phyloP scores from a whole-genome alignment of 37 sponge, comb jelly and placozoan species.

The Spongilla lacustris region DNA sequence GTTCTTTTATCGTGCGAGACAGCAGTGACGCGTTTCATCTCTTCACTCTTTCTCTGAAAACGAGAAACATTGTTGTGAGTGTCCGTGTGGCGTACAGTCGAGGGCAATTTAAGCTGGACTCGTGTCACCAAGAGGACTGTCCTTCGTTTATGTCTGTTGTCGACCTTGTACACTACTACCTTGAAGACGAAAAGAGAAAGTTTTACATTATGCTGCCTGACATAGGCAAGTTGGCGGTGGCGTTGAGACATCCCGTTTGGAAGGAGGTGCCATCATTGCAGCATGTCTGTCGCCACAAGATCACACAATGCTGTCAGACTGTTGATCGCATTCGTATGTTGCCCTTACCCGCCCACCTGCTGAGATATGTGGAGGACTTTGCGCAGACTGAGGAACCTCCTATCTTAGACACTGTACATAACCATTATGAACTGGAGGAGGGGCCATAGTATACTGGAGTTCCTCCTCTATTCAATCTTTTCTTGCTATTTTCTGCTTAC shows the following conservation, averaged over 20 bases:
- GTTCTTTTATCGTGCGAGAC: conserved; percentile 90
- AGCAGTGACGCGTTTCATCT: conserved; percentile 86
- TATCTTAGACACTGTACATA: background rate
- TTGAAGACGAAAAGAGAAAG: conserved; percentile 34
- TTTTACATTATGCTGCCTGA: conserved; percentile 75
- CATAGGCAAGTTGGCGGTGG: conserved; percentile 69
- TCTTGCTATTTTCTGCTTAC: background rate
- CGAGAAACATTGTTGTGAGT: conserved; percentile 67
- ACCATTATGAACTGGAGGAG: background rate
- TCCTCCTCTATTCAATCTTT: background rate
- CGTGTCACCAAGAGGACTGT: conserved; percentile 69
- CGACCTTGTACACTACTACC: conserved; percentile 80
- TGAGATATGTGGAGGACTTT: conserved; percentile 65
- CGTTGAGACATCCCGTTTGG: conserved; percentile 72
- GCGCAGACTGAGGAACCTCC: conserved; percentile 27
- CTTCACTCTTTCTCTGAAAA: conserved; percentile 83
- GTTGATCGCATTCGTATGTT: conserved; percentile 24
- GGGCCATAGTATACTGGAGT: background rate
- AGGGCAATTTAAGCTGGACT: conserved; percentile 87
- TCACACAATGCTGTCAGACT: conserved; percentile 59
- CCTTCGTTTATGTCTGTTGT: conserved; percentile 82
- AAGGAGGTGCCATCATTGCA: conserved; percentile 84
- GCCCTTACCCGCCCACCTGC: conserved; percentile 69
- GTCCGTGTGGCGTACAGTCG: conserved; percentile 83
- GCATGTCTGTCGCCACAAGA: conserved; percentile 73